Evolutionary conservation across 2,113 vertebrate species (phyloP).

Genomic region (Leptobrachium leishanense): DNA sequence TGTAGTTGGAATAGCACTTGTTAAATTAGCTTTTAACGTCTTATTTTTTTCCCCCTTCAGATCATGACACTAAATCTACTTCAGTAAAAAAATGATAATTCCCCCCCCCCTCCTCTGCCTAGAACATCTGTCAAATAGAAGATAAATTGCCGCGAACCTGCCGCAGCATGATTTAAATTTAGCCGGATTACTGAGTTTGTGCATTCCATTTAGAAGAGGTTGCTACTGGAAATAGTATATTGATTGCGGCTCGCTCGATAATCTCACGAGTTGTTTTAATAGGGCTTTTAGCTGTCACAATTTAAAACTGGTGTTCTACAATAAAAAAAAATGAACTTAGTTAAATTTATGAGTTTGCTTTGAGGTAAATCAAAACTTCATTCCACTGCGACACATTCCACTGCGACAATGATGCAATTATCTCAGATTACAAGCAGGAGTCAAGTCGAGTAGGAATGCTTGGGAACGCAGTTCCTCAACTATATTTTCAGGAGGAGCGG

Average conservation of each 20-base stretch:
- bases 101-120: neutral
- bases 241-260: neutral
- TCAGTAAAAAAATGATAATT: neutral
- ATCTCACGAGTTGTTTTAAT: neutral
- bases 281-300: neutral
- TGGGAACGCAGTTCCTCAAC: no score
- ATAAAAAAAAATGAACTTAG: neutral
- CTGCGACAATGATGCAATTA: no score
- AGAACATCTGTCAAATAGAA: neutral
- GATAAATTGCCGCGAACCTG: conserved; percentile 11
- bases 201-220: neutral
- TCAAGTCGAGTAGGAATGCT: no score
- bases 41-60: neutral
- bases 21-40: neutral
- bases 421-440: no score
- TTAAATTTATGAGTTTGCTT: neutral
- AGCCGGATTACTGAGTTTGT: neutral
- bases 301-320: neutral
- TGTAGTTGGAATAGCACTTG: neutral
- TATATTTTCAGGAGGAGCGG: no score
- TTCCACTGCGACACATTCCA: no score
- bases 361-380: neutral
- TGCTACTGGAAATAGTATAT: neutral
- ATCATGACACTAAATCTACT: neutral
- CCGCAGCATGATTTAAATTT: neutral